Conservation (phyloP, 2,113 vertebrate species). For the Malurus cyaneus region DNA sequence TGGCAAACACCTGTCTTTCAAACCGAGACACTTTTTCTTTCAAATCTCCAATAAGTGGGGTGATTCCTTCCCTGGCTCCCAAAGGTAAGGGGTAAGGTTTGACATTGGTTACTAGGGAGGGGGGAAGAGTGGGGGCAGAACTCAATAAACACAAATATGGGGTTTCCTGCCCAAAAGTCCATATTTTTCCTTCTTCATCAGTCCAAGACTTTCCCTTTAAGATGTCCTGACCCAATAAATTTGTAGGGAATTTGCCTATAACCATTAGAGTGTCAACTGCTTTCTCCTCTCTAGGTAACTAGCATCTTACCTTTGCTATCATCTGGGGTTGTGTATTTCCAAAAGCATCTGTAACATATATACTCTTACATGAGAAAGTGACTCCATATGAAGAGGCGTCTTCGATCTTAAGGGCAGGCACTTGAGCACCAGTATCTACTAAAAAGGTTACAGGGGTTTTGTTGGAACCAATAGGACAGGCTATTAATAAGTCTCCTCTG, state of each 20-base stretch:
- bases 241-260: background rate
- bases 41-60: background rate
- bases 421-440: background rate
- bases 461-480: background rate
- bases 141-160: background rate
- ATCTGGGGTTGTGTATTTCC: background rate
- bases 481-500: background rate
- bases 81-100: background rate
- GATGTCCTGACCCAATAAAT: background rate
- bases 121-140: background rate
- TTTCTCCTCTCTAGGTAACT: background rate
- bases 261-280: background rate
- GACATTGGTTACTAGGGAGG: background rate
- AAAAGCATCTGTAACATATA: background rate
- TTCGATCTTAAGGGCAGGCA: background rate
- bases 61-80: background rate
- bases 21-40: background rate
- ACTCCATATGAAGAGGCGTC: background rate
- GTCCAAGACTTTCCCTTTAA: background rate
- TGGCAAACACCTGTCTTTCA: too few species aligned
- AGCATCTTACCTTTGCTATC: background rate
- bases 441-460: background rate
- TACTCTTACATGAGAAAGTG: rapidly evolving
- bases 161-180: background rate
- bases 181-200: background rate